These are phyloP conservation scores for Netelia fuscicornis DNA, from an alignment of 2,888 invertebrate species.

Conservation along the genomic window DNA sequence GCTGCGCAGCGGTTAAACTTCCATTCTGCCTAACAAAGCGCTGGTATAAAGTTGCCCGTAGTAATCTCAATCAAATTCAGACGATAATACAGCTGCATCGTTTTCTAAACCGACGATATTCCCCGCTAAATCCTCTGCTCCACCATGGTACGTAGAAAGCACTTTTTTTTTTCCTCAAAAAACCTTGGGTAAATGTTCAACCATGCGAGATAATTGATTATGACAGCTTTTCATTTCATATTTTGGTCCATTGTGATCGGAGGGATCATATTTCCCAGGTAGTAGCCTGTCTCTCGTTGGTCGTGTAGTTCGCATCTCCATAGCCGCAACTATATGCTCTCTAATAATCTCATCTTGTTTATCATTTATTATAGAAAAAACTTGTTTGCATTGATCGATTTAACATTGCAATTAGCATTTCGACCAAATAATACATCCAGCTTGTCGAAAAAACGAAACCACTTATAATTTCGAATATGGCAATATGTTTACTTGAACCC, in stretches of 20 bases:
- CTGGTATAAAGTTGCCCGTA: not conserved
- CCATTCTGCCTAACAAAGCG: conserved; percentile 18
- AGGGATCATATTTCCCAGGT: conserved; percentile 74
- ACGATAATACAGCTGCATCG: conserved; percentile 3
- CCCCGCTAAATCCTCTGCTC: not conserved
- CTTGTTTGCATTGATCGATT: not conserved
- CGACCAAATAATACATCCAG: too few relatives aligned
- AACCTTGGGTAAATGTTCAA: conserved; percentile 69
- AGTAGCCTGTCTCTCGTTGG: conserved; percentile 23
- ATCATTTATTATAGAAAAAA: not conserved
- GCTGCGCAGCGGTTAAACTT: conserved; percentile 71
- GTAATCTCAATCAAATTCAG: conserved; percentile 37
- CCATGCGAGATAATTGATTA: conserved; percentile 81
- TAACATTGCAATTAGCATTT: not conserved
- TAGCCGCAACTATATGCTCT: not conserved
- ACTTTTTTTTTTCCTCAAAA: conserved; percentile 71
- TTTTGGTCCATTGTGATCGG: conserved; percentile 71
- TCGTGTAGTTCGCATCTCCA: not conserved
- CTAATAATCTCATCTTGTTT: conserved; percentile 35
- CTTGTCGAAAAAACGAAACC: too few relatives aligned
- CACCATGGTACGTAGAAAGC: conserved; percentile 80
- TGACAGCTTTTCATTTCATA: conserved; percentile 84
- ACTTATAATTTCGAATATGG: too few relatives aligned
- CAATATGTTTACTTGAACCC: conserved; percentile 56
- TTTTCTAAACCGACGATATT: conserved; percentile 33